A percentile compares a stretch with the other conserved stretches of the same genome.
phyloP scores from a whole-genome alignment of 2,113 vertebrate genomes.

The Hystrix cristata region DNA sequence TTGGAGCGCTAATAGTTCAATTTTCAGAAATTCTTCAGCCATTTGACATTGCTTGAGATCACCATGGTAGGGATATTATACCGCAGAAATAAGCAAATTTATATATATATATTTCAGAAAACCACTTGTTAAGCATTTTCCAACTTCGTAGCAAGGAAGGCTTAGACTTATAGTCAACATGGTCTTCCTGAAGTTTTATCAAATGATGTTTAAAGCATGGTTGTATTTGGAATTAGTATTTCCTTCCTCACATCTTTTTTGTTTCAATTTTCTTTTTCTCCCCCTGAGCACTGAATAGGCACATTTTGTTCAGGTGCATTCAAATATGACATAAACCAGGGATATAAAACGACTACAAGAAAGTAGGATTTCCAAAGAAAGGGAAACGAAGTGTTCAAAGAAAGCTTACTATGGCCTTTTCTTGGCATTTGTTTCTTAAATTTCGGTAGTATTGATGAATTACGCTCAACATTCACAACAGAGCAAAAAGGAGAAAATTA shows the following conservation, averaged over 20 bases:
- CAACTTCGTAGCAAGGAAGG: background rate
- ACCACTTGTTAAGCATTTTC: background rate
- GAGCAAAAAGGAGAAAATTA: background rate
- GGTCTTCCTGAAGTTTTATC: background rate
- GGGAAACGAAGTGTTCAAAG: background rate
- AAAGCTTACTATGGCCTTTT: background rate
- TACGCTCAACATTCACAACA: background rate
- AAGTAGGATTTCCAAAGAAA: constrained; percentile 1
- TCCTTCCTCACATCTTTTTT: background rate
- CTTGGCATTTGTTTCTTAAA: background rate
- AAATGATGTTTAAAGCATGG: background rate
- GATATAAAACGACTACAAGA: constrained; percentile 27
- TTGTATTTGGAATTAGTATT: background rate
- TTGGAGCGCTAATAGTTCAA: background rate
- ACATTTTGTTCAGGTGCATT: background rate
- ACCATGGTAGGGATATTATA: background rate
- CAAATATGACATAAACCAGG: background rate
- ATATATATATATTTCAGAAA: background rate
- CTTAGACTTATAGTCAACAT: background rate
- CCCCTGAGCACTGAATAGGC: background rate
- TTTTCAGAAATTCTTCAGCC: background rate
- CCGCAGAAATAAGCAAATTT: background rate
- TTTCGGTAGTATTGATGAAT: background rate
- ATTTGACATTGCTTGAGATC: background rate
- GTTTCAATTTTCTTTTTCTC: background rate